Conservation (phyloP, 2,888 invertebrate species). For the Hypsopygia costalis region DNA sequence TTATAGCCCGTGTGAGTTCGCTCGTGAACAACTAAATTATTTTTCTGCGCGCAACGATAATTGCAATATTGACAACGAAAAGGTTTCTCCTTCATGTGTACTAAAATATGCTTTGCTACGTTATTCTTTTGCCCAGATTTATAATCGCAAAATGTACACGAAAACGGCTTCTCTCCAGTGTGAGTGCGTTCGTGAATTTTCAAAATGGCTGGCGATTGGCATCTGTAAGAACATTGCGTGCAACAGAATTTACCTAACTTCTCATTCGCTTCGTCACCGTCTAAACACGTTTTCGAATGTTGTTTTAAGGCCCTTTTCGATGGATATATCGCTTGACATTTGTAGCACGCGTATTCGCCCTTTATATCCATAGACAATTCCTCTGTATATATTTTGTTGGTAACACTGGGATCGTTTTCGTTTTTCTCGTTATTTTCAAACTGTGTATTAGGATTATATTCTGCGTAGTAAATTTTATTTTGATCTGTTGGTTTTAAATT, state of each 20-base stretch:
- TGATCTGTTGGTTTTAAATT: slow-evolving; percentile 58
- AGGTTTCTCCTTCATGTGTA: slow-evolving; percentile 76
- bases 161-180: slow-evolving; percentile 70
- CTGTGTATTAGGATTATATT: slow-evolving; percentile 19
- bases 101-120: slow-evolving; percentile 72
- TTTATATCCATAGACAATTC: slow-evolving; percentile 57
- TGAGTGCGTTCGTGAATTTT: slow-evolving; percentile 75
- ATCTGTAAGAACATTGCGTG: slow-evolving; percentile 65
- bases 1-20: slow-evolving; percentile 75
- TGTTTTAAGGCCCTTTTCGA: slow-evolving; percentile 63
- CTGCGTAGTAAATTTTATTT: slow-evolving; percentile 51
- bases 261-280: slow-evolving; percentile 37
- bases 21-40: slow-evolving; percentile 73
- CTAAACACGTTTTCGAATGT: slow-evolving; percentile 51
- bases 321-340: slow-evolving; percentile 58
- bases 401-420: slow-evolving; percentile 36
- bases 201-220: slow-evolving; percentile 72
- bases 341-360: slow-evolving; percentile 63
- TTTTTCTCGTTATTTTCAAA: slow-evolving; percentile 27
- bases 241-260: slow-evolving; percentile 63
- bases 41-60: slow-evolving; percentile 72
- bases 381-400: slow-evolving; percentile 40
- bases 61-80: slow-evolving; percentile 74
- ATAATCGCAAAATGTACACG: slow-evolving; percentile 71
- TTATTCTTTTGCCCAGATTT: slow-evolving; percentile 76